Evolutionary conservation across 37 sponge, comb jelly and placozoan genomes (phyloP).

Genomic region (Spongilla lacustris): DNA sequence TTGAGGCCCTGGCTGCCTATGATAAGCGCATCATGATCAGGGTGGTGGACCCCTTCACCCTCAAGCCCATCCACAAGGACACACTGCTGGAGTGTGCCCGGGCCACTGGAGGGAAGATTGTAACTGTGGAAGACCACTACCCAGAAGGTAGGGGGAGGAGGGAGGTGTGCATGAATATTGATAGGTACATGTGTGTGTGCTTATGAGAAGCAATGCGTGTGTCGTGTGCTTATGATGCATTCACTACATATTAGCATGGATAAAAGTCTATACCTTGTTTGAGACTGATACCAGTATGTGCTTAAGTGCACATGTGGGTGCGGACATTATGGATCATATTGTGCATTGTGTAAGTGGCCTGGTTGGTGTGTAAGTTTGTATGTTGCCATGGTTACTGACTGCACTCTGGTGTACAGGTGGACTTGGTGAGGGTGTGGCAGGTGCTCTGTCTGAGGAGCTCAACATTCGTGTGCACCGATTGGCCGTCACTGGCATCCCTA

Average conservation of each 20-base stretch:
- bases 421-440: conserved; percentile 96
- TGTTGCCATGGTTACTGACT: no score
- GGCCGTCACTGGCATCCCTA: conserved; percentile 90
- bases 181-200: no score
- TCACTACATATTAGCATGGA: no score
- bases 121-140: conserved; percentile 99
- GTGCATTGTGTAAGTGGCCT: no score
- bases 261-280: no score
- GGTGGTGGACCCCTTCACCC: conserved; percentile 93
- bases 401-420: conserved; percentile 86
- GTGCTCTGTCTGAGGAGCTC: conserved; percentile 78
- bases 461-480: conserved; percentile 53
- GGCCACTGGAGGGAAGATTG: conserved; percentile 83
- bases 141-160: conserved; percentile 52
- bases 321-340: no score
- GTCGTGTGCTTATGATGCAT: no score
- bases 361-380: no score
- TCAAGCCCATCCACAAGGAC: conserved; percentile 93
- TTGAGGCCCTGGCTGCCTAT: conserved; percentile 79
- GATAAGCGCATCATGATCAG: conserved; percentile 81
- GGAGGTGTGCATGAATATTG: neutral
- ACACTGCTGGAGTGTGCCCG: conserved; percentile 69
- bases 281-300: no score
- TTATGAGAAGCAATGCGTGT: neutral
- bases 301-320: no score